These are phyloP conservation scores for Ptyas mucosa DNA, from an alignment of 2,113 vertebrate species.

Conservation along the genomic window DNA sequence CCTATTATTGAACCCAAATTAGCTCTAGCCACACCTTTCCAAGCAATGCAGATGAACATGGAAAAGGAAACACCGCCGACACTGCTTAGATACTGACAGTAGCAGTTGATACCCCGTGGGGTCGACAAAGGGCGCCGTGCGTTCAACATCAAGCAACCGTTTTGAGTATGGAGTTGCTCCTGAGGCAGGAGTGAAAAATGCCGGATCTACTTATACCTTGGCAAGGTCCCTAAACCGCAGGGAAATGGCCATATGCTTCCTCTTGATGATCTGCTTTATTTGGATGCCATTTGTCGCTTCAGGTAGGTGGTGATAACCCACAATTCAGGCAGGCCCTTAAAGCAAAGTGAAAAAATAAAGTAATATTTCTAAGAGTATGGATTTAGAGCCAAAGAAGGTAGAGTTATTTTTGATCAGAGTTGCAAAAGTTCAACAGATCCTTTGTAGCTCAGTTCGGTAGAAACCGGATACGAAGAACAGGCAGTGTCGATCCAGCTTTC, in stretches of 20 bases:
- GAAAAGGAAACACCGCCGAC: not conserved
- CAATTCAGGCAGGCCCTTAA: not conserved
- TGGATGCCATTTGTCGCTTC: constrained; percentile 1
- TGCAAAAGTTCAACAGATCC: not conserved
- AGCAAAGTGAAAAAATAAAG: not conserved
- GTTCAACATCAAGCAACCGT: not conserved
- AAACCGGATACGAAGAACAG: not conserved
- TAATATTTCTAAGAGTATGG: not conserved
- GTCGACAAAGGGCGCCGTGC: too few species aligned
- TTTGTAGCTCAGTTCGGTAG: not conserved
- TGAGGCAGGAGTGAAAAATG: not conserved
- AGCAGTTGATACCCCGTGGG: not conserved
- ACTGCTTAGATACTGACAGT: not conserved
- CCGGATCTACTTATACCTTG: not conserved
- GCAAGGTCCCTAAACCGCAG: not conserved
- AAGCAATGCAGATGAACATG: not conserved
- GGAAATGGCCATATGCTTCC: constrained; percentile 13
- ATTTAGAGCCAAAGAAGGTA: not conserved
- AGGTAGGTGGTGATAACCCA: constrained; percentile 1
- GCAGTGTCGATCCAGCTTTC: not conserved
- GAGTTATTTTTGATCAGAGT: not conserved
- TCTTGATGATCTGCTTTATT: not conserved
- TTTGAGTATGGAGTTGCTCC: not conserved
- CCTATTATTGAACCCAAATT: not conserved
- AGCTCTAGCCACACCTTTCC: constrained; percentile 11